Evolutionary conservation across 2,113 vertebrate species (phyloP), one percentile per base, ranked within the genome.

Genomic region (Uria lomvia): DNA sequence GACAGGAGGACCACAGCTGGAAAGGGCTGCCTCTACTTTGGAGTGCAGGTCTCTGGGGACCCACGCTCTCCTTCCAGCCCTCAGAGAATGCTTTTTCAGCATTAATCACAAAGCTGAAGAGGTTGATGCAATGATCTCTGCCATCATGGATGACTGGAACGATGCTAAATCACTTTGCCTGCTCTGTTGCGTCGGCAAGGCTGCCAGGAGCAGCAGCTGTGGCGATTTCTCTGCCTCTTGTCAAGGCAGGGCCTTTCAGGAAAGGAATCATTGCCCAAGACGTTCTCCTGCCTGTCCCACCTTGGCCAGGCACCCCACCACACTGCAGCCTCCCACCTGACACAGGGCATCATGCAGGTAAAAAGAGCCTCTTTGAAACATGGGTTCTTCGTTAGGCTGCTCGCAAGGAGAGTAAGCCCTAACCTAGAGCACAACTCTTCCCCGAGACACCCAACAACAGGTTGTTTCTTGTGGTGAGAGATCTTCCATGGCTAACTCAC

Each of bases 171-270:
- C 3, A 12, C 63, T 95, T 86, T 87, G 91, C 83, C 94, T 81
- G 89, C 84, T 94, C 89, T 73, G 66, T 43, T 95, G 94, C 88
- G 66, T 95, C 50, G 1, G 68, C 1, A 0, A 91, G 66, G 74
- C 87, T 95, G 71, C 77, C 94, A 95, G 85, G 23, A 95, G 82
- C 81, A 88, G 89, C 96, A 97, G 94, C 95, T 97, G 94, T 90
- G 87, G 93, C 73, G 79, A 76, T 79, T 78, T 76, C 80, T 91
- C 84, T 92, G 92, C 74, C 66, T 95, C 80, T 70, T 49, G 53
- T 78, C 58, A 89, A 92, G 73, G 32, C 32, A 73, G 11, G 14
- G 45, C 45, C 59, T 86, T 90, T 86, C 45, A 70, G 85, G 53
- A 88, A 89, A 85, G 65, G 32, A 52, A 74, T 38, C 34, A 20